These are phyloP conservation scores for Kuschelorhynchus macadamiae DNA, from an alignment of 2,888 invertebrate genomes.

Conservation along the genomic window DNA sequence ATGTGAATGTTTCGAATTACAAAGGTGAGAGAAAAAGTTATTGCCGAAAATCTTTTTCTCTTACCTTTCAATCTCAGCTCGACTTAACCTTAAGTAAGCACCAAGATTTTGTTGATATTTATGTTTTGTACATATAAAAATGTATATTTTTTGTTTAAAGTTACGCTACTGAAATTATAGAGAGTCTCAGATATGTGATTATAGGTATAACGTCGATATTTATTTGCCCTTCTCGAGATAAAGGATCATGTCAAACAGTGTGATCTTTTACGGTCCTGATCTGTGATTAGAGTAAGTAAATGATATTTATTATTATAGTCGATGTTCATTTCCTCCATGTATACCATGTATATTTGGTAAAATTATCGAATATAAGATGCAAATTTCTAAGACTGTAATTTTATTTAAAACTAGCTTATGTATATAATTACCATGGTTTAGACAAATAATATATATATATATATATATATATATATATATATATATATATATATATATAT, in stretches of 20 bases:
- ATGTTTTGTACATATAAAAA: too few relatives aligned
- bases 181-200: slow-evolving; percentile 30
- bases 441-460: too few relatives aligned
- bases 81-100: too few relatives aligned
- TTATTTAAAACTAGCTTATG: slow-evolving; percentile 1
- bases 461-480: too few relatives aligned
- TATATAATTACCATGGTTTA: background rate
- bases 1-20: too few relatives aligned
- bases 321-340: slow-evolving; percentile 15
- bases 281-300: slow-evolving; percentile 5
- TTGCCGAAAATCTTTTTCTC: too few relatives aligned
- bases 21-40: slow-evolving; percentile 2
- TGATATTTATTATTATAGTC: slow-evolving; percentile 4
- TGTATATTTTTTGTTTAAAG: too few relatives aligned
- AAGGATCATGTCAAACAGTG: slow-evolving; percentile 3
- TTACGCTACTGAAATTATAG: too few relatives aligned
- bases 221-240: slow-evolving; percentile 7
- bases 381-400: slow-evolving; percentile 24
- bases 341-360: slow-evolving; percentile 26
- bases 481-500: too few relatives aligned
- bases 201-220: slow-evolving; percentile 16
- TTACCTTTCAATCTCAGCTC: too few relatives aligned
- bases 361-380: slow-evolving; percentile 27
- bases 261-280: background rate
- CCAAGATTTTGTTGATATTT: too few relatives aligned